Evolutionary conservation across 2,888 invertebrate species (phyloP), one percentile per base, ranked within the genome.

Genomic region (Drosophila nr. perissopoda): DNA sequence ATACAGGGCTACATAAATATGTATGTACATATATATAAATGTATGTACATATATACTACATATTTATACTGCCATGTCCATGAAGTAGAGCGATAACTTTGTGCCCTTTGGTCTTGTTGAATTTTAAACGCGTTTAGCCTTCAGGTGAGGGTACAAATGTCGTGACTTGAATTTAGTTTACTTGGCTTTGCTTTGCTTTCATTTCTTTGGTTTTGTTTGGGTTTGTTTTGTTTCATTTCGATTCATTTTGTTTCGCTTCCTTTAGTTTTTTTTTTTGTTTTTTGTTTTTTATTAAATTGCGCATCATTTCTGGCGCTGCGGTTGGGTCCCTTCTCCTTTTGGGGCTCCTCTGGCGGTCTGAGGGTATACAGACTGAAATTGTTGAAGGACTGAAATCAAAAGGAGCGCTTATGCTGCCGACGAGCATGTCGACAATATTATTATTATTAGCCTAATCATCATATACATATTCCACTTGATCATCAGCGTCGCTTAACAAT

Each of bases 111-210:
- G 58, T 62, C 69, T 4, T 78, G 60, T 67, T 78, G 79, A 79
- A 83, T 81, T 83, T 78, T 68, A 69, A 81, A 68, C 71, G 71
- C 65, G 62, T 52, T 74, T 74, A 45, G 63, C 69, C 76, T 84
- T 66, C 69, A 69, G 79, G 79, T 72, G 36, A 38, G 42, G 48
- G 25, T 27, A 27, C 73, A 79, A 72, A 72, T 84, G 72, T 78
- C 82, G 72, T 79, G 82, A 82, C 79, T 82, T 82, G 72, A 82
- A 82, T 84, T 82, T 34, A 54, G 62, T 80, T 54, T 51, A 25
- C 27, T 51, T 61, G 33, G 68, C 63, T 67, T 64, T 54, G 48
- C 48, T 56, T 63, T 49, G 65, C 42, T 59, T 45, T 67, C 48
- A 53, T 29, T 60, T 21, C 31, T 31, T 18, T 31, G 31, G 2